Percentiles rank a stretch among this genome's conserved stretches.
Conservation (phyloP, 2,888 invertebrate genomes). For the Hipparchia sbordonii region DNA sequence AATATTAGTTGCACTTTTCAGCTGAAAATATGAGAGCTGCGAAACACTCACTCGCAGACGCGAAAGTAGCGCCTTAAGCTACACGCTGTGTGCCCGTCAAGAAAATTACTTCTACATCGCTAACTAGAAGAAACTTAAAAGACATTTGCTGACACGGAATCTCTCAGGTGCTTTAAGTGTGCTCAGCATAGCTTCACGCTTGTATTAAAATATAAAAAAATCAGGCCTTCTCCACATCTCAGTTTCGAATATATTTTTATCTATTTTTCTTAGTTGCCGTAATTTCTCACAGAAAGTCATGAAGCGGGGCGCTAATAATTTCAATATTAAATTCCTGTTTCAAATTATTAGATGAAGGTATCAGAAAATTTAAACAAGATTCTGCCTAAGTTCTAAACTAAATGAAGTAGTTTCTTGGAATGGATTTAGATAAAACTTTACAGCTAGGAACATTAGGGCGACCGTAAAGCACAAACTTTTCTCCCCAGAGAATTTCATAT, state of each 20-base stretch:
- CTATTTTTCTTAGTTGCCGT: too few species aligned
- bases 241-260: background rate
- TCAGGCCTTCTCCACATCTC: background rate
- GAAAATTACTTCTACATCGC: conserved; percentile 10
- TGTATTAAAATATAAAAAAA: background rate
- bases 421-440: conserved; percentile 15
- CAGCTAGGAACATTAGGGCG: background rate
- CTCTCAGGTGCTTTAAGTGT: background rate
- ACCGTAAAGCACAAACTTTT: conserved; percentile 10
- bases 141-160: background rate
- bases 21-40: too few species aligned
- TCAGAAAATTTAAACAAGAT: conserved; percentile 1
- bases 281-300: background rate
- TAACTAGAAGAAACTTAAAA: conserved; percentile 7
- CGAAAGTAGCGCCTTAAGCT: background rate
- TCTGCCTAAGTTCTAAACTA: background rate
- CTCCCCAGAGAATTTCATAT: conserved; percentile 1
- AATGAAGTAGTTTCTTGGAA: background rate
- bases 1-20: too few species aligned
- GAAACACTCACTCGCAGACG: too few species aligned
- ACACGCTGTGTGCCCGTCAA: background rate
- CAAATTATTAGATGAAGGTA: background rate
- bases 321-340: background rate
- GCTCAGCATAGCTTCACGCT: background rate
- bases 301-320: background rate